These are phyloP conservation scores for Parotia lawesii DNA, from an alignment of 2,113 vertebrate genomes.

Conservation along the genomic window DNA sequence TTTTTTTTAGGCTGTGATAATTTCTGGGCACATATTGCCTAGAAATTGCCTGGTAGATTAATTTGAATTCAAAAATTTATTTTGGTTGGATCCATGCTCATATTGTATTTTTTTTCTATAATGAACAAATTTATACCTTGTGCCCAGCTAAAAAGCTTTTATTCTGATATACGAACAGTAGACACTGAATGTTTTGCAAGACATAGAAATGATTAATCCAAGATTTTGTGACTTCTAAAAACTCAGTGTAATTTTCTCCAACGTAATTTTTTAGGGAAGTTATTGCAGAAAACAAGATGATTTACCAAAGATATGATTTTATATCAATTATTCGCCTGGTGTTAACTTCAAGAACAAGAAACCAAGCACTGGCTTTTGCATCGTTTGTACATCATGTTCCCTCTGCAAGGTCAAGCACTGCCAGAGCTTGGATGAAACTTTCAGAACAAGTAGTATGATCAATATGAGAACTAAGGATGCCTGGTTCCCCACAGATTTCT, in stretches of 20 bases:
- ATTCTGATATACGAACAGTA: not conserved
- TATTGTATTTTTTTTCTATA: not conserved
- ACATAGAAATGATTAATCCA: not conserved
- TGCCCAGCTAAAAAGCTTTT: not conserved
- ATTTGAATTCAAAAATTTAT: not conserved
- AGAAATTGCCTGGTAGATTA: not conserved
- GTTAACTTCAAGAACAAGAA: not conserved
- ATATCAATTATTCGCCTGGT: not conserved
- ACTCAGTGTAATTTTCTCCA: not conserved
- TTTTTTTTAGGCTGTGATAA: not conserved
- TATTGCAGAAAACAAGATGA: not conserved
- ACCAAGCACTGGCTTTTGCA: not conserved
- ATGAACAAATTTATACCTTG: not conserved
- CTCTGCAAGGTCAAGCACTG: slow-evolving; percentile 19
- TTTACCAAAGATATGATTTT: not conserved
- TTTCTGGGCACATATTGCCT: not conserved
- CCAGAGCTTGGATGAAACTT: not conserved
- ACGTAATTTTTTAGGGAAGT: not conserved
- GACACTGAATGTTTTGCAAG: not conserved
- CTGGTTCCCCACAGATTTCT: slow-evolving; percentile 29
- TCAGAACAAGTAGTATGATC: not conserved
- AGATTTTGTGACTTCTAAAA: not conserved
- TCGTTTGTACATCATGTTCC: not conserved
- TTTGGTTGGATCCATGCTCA: not conserved
- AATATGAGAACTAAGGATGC: slow-evolving; percentile 2